Conservation (phyloP, 2,113 vertebrate species). For the Balaeniceps rex region DNA sequence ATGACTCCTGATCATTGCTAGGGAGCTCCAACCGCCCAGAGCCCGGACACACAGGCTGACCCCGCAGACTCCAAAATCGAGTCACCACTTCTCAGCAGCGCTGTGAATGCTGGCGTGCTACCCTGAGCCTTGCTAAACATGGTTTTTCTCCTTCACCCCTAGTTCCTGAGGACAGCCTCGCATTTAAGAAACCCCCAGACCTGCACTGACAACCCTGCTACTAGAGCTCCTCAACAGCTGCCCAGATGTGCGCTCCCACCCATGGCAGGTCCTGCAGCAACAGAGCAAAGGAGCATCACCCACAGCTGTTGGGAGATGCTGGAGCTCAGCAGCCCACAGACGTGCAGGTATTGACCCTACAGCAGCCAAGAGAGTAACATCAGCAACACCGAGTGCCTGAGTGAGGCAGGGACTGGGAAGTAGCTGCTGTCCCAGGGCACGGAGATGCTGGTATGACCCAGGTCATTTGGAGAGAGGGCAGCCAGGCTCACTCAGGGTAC, state of each 20-base stretch:
- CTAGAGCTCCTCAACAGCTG: background rate
- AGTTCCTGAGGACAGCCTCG: background rate
- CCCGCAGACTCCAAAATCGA: background rate
- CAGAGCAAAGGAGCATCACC: background rate
- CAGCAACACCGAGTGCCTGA: accelerated
- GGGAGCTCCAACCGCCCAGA: background rate
- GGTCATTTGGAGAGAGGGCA: background rate
- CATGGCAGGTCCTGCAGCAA: background rate
- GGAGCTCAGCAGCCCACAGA: background rate
- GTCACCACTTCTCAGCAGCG: accelerated
- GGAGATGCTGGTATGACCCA: background rate
- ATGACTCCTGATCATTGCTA: too few species aligned
- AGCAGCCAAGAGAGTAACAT: background rate
- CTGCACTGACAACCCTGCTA: too few species aligned
- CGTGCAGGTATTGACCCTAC: background rate
- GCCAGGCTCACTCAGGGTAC: background rate
- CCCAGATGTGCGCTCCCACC: background rate
- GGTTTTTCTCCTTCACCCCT: background rate
- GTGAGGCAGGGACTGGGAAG: background rate
- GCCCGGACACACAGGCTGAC: accelerated
- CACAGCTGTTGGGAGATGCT: accelerated
- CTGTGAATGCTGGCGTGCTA: too few species aligned
- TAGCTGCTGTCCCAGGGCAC: background rate
- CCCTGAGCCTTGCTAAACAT: background rate
- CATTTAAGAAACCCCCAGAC: background rate